Evolutionary conservation across 2,113 vertebrate genomes (phyloP).

Genomic region (Salvelinus namaycush): DNA sequence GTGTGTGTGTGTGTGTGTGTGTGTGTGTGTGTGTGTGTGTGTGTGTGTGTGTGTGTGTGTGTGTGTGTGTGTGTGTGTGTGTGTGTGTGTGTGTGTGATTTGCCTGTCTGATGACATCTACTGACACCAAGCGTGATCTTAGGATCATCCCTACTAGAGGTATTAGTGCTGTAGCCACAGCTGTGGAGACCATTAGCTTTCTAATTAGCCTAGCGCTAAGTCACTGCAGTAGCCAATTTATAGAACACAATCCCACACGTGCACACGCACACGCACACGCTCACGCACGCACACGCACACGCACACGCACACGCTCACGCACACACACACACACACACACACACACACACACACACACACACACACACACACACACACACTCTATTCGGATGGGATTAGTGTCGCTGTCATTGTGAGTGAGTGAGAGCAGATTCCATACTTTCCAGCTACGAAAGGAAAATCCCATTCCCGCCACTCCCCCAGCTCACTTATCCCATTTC

Average conservation of each 20-base stretch:
- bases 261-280: not conserved
- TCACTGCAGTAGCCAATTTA: slow-evolving; percentile 37
- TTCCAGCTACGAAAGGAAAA: slow-evolving; percentile 45
- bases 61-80: not conserved
- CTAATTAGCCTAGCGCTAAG: slow-evolving; percentile 62
- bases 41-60: too few species aligned
- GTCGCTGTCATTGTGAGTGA: slow-evolving; percentile 29
- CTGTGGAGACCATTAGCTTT: slow-evolving; percentile 57
- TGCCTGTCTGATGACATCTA: slow-evolving; percentile 21
- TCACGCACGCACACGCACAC: not conserved
- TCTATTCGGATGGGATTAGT: slow-evolving; percentile 38
- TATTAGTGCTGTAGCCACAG: slow-evolving; percentile 51
- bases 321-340: slow-evolving; percentile 16
- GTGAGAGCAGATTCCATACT: slow-evolving; percentile 36
- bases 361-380: slow-evolving; percentile 1
- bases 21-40: not conserved
- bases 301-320: not conserved
- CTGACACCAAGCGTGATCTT: slow-evolving; percentile 8
- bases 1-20: slow-evolving; percentile 6
- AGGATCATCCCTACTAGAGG: slow-evolving; percentile 37
- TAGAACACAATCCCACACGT: slow-evolving; percentile 59
- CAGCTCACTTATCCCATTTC: slow-evolving; percentile 58
- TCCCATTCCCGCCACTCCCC: slow-evolving; percentile 44
- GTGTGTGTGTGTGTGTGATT: slow-evolving; percentile 24
- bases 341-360: not conserved